A percentile compares a stretch with the other conserved stretches of the same genome.
Conservation (phyloP, 2,797 vertebrate genomes). For the Melanotaenia trifasciata region DNA sequence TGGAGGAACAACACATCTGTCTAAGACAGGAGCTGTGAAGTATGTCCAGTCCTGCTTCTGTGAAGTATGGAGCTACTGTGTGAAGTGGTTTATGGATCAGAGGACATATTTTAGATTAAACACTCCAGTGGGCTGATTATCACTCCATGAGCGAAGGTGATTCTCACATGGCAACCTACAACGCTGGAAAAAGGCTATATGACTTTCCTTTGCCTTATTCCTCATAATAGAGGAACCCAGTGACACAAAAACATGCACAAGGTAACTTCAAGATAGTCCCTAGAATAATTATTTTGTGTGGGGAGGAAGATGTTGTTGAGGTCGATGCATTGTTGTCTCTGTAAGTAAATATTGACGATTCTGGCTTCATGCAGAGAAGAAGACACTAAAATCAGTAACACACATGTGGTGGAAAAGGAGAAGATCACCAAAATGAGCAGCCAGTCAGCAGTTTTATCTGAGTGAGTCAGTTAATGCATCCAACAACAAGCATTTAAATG, state of each 20-base stretch:
- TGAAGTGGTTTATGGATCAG: slow-evolving; percentile 57
- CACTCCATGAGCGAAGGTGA: slow-evolving; percentile 63
- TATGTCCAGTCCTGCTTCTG: slow-evolving; percentile 15
- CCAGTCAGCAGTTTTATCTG: no score
- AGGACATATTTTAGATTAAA: slow-evolving; percentile 57
- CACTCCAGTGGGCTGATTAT: slow-evolving; percentile 65
- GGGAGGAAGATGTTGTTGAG: slow-evolving; percentile 11
- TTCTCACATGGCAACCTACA: slow-evolving; percentile 26
- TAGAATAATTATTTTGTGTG: slow-evolving; percentile 15
- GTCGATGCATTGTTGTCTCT: no score
- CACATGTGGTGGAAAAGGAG: no score
- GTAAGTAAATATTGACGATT: no score
- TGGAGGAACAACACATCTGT: slow-evolving; percentile 27
- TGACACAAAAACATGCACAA: slow-evolving; percentile 24
- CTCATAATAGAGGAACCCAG: slow-evolving; percentile 5
- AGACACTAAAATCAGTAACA: no score
- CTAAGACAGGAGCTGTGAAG: slow-evolving; percentile 43
- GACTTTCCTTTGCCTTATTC: slow-evolving; percentile 29
- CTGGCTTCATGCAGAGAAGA: no score
- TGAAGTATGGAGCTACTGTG: slow-evolving; percentile 21
- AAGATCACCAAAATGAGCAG: no score
- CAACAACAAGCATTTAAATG: no score
- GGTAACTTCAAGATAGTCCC: neutral
- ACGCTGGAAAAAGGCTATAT: slow-evolving; percentile 25
- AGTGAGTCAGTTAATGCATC: no score